Conservation (phyloP, 2,797 vertebrate genomes). For the Mastacembelus armatus region DNA sequence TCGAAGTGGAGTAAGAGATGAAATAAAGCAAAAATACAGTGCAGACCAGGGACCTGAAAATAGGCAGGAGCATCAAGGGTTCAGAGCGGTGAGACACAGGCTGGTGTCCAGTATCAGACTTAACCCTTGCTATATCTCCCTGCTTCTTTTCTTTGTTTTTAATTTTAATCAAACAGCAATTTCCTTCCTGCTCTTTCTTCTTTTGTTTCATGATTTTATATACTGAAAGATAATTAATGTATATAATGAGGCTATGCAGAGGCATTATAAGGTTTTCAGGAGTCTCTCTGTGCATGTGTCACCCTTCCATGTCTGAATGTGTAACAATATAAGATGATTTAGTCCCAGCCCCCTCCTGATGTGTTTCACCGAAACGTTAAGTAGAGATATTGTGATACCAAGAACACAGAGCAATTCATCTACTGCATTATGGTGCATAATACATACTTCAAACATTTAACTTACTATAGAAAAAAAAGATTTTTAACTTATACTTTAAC, state of each 20-base stretch:
- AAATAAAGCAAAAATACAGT: too few relatives aligned
- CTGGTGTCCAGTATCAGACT: too few relatives aligned
- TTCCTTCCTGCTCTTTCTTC: neutral
- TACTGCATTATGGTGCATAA: constrained; percentile 10
- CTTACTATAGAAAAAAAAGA: constrained; percentile 9
- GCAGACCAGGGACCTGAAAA: too few relatives aligned
- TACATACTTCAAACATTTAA: neutral
- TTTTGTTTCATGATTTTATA: constrained; percentile 19
- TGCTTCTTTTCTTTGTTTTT: neutral
- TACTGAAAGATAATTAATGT: constrained; percentile 27
- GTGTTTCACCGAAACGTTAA: neutral
- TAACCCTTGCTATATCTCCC: too few relatives aligned
- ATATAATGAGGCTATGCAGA: constrained; percentile 72
- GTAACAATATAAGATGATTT: constrained; percentile 17
- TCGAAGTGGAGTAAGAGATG: too few relatives aligned
- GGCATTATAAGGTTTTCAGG: constrained; percentile 26
- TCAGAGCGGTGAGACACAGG: too few relatives aligned
- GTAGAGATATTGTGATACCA: constrained; percentile 46
- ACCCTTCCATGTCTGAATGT: constrained; percentile 36
- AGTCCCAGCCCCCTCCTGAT: neutral
- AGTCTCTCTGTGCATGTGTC: constrained; percentile 39
- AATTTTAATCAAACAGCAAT: neutral
- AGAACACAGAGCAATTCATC: constrained; percentile 35
- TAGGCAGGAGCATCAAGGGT: too few relatives aligned
- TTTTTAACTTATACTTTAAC: constrained; percentile 7